A percentile compares a stretch with the other conserved stretches of the same genome.
phyloP scores from a whole-genome alignment of 2,113 vertebrate species.

The Rhabdornis inornatus region DNA sequence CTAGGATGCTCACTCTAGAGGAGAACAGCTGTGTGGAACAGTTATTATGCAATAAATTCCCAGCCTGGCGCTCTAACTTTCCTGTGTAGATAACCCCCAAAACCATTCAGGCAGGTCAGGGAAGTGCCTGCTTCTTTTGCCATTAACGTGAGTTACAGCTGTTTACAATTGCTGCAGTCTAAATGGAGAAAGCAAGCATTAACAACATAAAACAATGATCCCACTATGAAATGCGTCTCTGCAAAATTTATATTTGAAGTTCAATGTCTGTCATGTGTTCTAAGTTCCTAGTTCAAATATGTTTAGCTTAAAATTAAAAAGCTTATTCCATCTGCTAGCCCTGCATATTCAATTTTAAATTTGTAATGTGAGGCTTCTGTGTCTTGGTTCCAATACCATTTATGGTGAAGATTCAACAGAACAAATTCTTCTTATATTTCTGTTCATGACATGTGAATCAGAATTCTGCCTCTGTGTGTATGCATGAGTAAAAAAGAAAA shows the following conservation, averaged over 20 bases:
- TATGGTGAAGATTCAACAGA: background rate
- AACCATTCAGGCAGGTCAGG: constrained; percentile 2
- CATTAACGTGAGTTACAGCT: background rate
- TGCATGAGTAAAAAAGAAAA: background rate
- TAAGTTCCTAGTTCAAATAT: background rate
- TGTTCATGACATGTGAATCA: background rate
- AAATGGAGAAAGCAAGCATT: background rate
- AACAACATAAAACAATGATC: background rate
- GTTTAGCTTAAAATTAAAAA: constrained; percentile 1
- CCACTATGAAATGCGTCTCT: background rate
- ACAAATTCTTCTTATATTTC: background rate
- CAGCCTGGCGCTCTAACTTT: background rate
- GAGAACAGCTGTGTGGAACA: background rate
- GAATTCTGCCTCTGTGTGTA: background rate
- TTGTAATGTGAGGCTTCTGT: background rate
- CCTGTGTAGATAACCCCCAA: background rate
- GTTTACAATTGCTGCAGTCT: background rate
- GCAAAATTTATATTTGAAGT: constrained; percentile 7
- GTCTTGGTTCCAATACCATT: background rate
- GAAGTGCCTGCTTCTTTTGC: background rate
- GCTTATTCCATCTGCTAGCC: background rate
- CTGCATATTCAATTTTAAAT: background rate
- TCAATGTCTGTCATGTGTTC: background rate
- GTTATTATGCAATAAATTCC: constrained; percentile 26
- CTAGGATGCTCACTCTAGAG: background rate